A percentile compares a stretch with the other conserved stretches of the same genome.
These are phyloP conservation scores for Columba guinea DNA, from an alignment of 2,797 vertebrate genomes.

Conservation along the genomic window DNA sequence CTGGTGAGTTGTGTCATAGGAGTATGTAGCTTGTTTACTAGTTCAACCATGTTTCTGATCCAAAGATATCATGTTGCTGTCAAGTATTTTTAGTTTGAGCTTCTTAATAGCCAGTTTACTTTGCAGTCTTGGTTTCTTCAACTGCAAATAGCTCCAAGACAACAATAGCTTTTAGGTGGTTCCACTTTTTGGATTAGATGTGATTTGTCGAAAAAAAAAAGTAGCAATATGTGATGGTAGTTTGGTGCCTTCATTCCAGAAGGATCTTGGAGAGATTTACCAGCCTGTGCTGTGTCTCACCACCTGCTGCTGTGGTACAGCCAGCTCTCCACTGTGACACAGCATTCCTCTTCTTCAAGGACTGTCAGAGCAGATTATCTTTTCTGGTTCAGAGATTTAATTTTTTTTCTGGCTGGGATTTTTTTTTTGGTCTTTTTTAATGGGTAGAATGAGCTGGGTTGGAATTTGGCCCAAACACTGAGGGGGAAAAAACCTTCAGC, in stretches of 20 bases:
- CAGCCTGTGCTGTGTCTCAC: background rate
- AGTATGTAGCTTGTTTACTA: background rate
- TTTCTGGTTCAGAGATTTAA: background rate
- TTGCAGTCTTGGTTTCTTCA: slow-evolving; percentile 11
- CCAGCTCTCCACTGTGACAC: background rate
- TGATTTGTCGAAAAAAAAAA: background rate
- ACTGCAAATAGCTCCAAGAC: slow-evolving; percentile 6
- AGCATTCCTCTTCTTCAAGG: background rate
- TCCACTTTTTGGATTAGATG: background rate
- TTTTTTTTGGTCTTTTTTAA: background rate
- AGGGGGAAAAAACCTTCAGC: background rate
- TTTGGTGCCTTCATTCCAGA: background rate
- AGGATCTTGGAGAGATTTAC: background rate
- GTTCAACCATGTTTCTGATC: slow-evolving; percentile 11
- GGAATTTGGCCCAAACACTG: background rate
- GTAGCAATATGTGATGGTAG: background rate
- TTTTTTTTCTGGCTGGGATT: background rate
- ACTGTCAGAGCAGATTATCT: background rate
- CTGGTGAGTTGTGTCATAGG: background rate
- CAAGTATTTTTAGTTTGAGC: slow-evolving; percentile 45
- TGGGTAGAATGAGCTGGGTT: background rate
- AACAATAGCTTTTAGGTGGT: slow-evolving; percentile 35
- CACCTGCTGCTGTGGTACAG: background rate
- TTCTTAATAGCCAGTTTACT: slow-evolving; percentile 32
- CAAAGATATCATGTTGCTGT: slow-evolving; percentile 15